phyloP scores from a whole-genome alignment of 2,113 vertebrate species.

The Sander lucioperca region DNA sequence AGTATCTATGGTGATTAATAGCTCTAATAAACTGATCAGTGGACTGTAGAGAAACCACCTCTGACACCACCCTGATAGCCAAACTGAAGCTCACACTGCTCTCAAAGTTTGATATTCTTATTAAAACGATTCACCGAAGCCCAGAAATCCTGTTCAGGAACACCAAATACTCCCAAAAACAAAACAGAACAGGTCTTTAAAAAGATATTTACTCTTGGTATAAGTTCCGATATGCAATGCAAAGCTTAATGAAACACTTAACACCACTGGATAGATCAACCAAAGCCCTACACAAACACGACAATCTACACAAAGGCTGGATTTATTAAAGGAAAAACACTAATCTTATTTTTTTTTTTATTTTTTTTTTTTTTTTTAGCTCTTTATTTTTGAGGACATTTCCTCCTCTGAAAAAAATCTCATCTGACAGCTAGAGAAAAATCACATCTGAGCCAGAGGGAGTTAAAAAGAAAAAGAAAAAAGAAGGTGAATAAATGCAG shows the following conservation, averaged over 20 bases:
- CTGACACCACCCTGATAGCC: neutral
- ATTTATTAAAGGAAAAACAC: neutral
- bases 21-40: neutral
- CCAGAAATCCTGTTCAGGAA: neutral
- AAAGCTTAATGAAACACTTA: neutral
- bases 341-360: no score
- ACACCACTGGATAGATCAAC: neutral
- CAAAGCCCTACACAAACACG: neutral
- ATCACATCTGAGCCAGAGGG: neutral
- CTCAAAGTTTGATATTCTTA: neutral
- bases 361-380: neutral
- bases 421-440: neutral
- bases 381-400: neutral
- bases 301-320: neutral
- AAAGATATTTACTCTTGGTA: neutral
- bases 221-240: neutral
- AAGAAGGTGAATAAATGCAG: constrained; percentile 27
- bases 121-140: neutral
- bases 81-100: neutral
- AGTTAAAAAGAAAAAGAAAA: neutral
- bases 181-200: neutral
- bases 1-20: neutral
- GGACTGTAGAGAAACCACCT: neutral
- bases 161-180: neutral
- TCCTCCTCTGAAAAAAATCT: neutral